Conservation (phyloP, 2,113 vertebrate genomes). For the human (Homo sapiens) region DNA sequence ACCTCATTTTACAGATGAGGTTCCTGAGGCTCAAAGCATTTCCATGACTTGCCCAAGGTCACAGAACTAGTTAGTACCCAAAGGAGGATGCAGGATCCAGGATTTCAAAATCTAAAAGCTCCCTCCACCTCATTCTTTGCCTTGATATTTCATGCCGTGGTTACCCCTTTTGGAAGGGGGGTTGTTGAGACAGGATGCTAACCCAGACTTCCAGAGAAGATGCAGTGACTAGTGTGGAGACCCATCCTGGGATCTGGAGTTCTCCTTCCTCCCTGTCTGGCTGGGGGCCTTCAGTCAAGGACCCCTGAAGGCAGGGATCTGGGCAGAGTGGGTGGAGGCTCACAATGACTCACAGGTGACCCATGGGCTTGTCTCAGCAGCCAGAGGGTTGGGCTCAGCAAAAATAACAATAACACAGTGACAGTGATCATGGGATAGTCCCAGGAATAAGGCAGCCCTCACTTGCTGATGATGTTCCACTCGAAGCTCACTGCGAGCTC, state of each 20-base stretch:
- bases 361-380: neutral
- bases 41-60: neutral
- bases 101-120: neutral
- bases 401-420: neutral
- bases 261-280: neutral
- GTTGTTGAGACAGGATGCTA: neutral
- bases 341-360: neutral
- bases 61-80: neutral
- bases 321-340: neutral
- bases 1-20: neutral
- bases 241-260: neutral
- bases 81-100: neutral
- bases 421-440: neutral
- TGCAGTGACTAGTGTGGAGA: neutral
- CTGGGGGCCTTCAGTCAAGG: neutral
- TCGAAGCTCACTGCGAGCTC: neutral
- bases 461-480: neutral
- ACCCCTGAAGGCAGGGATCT: neutral
- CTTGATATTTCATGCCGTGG: neutral
- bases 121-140: neutral
- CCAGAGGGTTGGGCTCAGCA: neutral
- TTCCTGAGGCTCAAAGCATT: neutral
- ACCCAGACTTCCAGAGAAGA: neutral
- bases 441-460: neutral
- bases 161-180: neutral